These are phyloP conservation scores for Lemur catta DNA, from an alignment of 2,797 vertebrate genomes.

Conservation along the genomic window DNA sequence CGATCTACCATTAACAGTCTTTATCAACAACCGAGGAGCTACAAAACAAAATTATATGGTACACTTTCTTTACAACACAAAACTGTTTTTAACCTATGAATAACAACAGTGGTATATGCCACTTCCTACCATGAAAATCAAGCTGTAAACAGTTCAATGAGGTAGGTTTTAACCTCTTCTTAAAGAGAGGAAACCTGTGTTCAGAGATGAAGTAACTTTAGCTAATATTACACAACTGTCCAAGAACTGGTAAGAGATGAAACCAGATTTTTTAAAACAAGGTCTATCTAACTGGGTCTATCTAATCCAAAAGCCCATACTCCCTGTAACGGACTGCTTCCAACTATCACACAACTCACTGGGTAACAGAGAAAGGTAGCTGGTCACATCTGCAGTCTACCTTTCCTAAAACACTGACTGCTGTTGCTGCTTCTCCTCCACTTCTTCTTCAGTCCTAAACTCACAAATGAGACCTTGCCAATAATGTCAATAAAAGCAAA, in stretches of 20 bases:
- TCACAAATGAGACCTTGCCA: background rate
- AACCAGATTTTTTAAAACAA: background rate
- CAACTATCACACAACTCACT: background rate
- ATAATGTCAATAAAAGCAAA: background rate
- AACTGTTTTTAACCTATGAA: background rate
- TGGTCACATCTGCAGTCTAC: background rate
- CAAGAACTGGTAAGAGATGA: background rate
- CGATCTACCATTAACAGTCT: background rate
- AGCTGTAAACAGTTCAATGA: background rate
- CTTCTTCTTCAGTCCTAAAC: background rate
- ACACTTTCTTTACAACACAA: background rate
- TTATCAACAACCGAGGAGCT: background rate
- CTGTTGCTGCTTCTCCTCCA: background rate
- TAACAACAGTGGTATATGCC: background rate
- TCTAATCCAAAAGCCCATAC: background rate
- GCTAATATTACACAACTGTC: background rate
- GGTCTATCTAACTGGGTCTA: background rate
- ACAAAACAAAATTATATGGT: background rate
- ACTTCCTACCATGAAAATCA: background rate
- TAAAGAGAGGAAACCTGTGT: background rate
- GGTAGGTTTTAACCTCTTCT: background rate
- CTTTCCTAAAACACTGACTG: background rate
- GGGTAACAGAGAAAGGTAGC: background rate
- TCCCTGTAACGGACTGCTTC: background rate
- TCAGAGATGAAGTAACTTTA: background rate